Base-by-base conservation (phyloP, 2,888 invertebrate genomes). In the Zele albiditarsus region DNA sequence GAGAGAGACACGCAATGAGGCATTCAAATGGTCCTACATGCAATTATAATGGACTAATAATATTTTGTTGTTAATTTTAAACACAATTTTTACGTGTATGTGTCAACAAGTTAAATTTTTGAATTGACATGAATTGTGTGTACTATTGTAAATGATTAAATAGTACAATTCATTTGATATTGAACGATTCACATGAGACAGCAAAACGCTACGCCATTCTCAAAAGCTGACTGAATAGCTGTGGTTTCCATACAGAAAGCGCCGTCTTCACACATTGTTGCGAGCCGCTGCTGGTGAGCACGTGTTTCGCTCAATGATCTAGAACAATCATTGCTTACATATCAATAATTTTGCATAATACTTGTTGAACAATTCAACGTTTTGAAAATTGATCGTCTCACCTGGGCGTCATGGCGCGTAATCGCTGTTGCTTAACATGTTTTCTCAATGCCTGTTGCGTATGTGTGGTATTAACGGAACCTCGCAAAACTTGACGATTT, bases 231-330 rank as follows among this genome's bases (percentile, higher is more conserved):
- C 73, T 87, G 86, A 46, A 89, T 82, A 16, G 84, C 88, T 38
- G 89, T 87, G 63, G 89, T 88, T 78, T 89, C 89, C 89, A 89
- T 89, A 79, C 89, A 89, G 77, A 88, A 89, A 23, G 86, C 88
- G 2, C 84, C 88, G 71, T 89, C 89, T 73, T 86, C 87, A 82
- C 87, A 88, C 86, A 86, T 87, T 60, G 85, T 87, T 12, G 86
- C 82, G 58, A 88, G 84, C 76, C 89, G 83, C 69, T 88, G 88
- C 79, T 88, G 88, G 53, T 81, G 80, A 58, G 86, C 89, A 8
- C 89, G 86, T 70, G 86, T 89, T 79, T 88, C 89, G 77, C 89
- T 89, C 67, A 88, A 87, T 3, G 89, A 89, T 80, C 89, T 89
- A 82, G 6, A 80, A 71, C 12, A 49, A 25, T 42, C 23, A 25